Conservation (phyloP, 2,113 vertebrate species). For the Rhea americana region DNA sequence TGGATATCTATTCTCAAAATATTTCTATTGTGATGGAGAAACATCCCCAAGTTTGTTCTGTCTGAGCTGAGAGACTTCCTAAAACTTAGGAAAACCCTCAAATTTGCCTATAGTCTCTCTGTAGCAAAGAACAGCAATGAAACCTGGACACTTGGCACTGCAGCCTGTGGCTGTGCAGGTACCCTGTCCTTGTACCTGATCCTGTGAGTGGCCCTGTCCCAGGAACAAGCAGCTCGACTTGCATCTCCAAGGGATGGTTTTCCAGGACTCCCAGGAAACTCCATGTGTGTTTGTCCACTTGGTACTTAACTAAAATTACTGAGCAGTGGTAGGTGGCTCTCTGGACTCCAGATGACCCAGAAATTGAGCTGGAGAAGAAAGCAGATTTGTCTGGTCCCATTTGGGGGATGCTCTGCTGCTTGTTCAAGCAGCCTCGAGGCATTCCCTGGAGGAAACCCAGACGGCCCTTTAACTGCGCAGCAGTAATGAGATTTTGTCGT, state of each 20-base stretch:
- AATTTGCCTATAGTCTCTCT: neutral
- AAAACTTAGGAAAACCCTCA: rapidly evolving
- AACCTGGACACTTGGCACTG: neutral
- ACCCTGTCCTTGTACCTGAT: rapidly evolving
- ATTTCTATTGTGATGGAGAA: neutral
- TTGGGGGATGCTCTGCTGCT: rapidly evolving
- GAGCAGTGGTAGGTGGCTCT: neutral
- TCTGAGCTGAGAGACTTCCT: neutral
- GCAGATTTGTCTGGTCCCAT: rapidly evolving
- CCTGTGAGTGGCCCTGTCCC: neutral
- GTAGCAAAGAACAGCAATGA: neutral
- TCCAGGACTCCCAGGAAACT: neutral
- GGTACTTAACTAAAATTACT: rapidly evolving
- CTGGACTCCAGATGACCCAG: neutral
- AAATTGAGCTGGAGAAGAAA: neutral
- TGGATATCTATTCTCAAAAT: neutral
- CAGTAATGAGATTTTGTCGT: neutral
- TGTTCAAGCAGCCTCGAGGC: neutral
- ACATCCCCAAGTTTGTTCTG: neutral
- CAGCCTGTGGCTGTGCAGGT: no score
- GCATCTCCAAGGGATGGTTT: neutral
- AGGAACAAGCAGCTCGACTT: neutral
- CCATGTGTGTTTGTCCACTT: rapidly evolving
- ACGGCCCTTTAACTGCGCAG: neutral
- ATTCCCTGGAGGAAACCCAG: neutral